Evolutionary conservation across 2,113 vertebrate genomes (phyloP).

Genomic region (Himantopus leucocephalus): DNA sequence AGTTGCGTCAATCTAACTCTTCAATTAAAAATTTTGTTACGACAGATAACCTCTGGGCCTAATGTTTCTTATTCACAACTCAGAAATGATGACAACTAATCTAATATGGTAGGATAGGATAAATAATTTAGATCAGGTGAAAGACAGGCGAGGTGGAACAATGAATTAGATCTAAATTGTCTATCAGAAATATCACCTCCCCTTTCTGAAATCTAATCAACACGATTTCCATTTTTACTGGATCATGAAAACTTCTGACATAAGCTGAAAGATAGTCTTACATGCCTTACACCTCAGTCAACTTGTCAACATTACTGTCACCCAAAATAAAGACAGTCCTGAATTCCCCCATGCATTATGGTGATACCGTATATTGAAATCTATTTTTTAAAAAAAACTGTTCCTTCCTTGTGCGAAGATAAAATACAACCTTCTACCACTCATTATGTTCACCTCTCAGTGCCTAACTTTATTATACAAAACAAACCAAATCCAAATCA

Average conservation of each 20-base stretch:
- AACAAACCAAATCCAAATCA: not conserved
- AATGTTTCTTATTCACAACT: not conserved
- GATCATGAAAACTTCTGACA: not conserved
- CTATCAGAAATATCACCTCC: not conserved
- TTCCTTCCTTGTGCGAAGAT: not conserved
- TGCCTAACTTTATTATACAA: not conserved
- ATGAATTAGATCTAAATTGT: not conserved
- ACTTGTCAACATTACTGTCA: not conserved
- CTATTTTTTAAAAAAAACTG: not conserved
- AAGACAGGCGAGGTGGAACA: not conserved
- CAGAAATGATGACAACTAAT: not conserved
- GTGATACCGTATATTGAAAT: not conserved
- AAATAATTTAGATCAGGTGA: not conserved
- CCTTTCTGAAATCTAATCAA: not conserved
- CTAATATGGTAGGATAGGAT: not conserved
- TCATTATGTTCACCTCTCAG: not conserved
- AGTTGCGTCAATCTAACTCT: not conserved
- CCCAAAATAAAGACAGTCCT: not conserved
- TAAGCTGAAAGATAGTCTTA: not conserved
- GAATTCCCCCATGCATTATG: not conserved
- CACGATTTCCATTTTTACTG: not conserved
- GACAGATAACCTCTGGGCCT: not conserved
- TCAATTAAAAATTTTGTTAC: not conserved
- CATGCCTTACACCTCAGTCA: not conserved
- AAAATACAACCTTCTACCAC: not conserved